Evolutionary conservation across 2,113 vertebrate species (phyloP).

Genomic region (Orcinus orca): DNA sequence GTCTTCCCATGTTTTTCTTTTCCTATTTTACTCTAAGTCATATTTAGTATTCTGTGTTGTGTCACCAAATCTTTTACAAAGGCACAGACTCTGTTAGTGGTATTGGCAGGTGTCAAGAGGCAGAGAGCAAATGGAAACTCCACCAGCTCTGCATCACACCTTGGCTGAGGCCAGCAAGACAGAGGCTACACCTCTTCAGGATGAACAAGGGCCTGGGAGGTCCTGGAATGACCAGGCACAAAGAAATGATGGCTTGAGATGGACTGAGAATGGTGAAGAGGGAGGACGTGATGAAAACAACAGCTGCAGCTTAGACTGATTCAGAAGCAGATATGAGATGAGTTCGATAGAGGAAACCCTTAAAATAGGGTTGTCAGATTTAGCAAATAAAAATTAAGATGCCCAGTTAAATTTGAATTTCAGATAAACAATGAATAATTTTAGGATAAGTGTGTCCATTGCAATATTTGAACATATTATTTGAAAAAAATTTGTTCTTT

Average conservation of each 20-base stretch:
- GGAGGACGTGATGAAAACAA: not conserved
- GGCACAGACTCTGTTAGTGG: not conserved
- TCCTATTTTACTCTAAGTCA: not conserved
- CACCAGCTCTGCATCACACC: not conserved
- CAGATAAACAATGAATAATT: not conserved
- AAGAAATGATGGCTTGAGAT: not conserved
- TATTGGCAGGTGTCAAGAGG: not conserved
- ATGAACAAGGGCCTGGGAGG: not conserved
- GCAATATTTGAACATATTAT: not conserved
- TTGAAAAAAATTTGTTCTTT: not conserved
- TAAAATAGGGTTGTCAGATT: not conserved
- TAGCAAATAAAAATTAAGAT: conserved; percentile 9
- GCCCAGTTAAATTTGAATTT: conserved; percentile 17
- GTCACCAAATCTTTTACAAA: not conserved
- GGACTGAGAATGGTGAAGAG: not conserved
- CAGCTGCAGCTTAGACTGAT: not conserved
- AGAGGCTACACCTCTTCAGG: not conserved
- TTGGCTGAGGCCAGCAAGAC: not conserved
- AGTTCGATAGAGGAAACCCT: not conserved
- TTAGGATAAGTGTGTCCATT: not conserved
- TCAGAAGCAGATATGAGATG: not conserved
- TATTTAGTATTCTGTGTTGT: not conserved
- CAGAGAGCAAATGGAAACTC: not conserved
- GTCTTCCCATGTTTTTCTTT: not conserved
- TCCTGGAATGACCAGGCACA: not conserved